These are phyloP conservation scores for Drosophila silvestris DNA, from an alignment of 2,888 invertebrate species.

Conservation along the genomic window DNA sequence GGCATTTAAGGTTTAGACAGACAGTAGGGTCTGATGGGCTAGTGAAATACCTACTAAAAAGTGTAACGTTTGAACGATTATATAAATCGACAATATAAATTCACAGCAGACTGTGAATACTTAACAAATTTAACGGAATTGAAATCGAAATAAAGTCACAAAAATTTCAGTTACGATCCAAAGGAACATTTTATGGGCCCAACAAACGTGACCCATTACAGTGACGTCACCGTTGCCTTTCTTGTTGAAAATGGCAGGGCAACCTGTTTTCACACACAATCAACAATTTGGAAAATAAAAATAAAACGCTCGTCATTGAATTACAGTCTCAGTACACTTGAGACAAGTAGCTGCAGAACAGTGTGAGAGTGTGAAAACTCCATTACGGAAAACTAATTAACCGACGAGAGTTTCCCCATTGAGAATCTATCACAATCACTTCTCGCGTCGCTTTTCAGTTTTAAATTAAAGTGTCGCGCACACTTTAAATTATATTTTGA, in stretches of 20 bases:
- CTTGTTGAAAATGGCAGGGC: slow-evolving; percentile 8
- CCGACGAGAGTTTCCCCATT: slow-evolving; percentile 1
- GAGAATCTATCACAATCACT: slow-evolving; percentile 7
- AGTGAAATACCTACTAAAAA: neutral
- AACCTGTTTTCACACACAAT: slow-evolving; percentile 39
- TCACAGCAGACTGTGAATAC: slow-evolving; percentile 8
- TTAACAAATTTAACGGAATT: slow-evolving; percentile 5
- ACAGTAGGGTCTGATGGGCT: neutral
- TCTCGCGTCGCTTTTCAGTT: neutral
- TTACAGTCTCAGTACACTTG: slow-evolving; percentile 36
- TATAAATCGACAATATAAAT: slow-evolving; percentile 2
- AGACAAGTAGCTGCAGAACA: slow-evolving; percentile 11
- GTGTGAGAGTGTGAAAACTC: slow-evolving; percentile 3
- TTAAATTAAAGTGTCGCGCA: neutral
- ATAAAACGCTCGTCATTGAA: slow-evolving; percentile 16
- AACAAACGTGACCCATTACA: slow-evolving; percentile 35
- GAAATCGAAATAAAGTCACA: slow-evolving; percentile 4
- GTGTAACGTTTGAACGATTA: neutral
- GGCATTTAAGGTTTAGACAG: neutral
- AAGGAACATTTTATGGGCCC: slow-evolving; percentile 11
- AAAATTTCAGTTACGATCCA: slow-evolving; percentile 14
- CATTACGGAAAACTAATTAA: slow-evolving; percentile 38
- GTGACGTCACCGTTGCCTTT: slow-evolving; percentile 9
- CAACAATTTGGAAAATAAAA: slow-evolving; percentile 3
- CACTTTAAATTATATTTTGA: neutral